Evolutionary conservation across 2,888 invertebrate species (phyloP).

Genomic region (Linyphia triangularis): DNA sequence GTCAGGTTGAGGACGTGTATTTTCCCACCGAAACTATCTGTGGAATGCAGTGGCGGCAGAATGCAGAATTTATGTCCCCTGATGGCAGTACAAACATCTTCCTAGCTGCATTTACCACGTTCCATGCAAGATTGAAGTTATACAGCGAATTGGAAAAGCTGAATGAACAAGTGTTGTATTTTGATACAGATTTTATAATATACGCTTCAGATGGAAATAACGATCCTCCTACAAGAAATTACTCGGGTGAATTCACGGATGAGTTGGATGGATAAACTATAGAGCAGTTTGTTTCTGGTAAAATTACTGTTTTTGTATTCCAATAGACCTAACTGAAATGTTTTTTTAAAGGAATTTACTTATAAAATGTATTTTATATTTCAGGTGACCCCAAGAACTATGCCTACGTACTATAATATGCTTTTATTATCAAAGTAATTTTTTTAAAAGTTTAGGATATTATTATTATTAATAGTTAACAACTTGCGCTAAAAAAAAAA

Average conservation of each 20-base stretch:
- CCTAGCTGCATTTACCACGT: constrained; percentile 38
- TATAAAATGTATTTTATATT: too few species aligned
- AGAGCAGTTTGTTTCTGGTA: constrained; percentile 4
- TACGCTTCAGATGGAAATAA: constrained; percentile 1
- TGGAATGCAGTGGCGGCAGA: not conserved
- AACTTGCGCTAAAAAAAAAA: too few species aligned
- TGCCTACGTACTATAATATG: too few species aligned
- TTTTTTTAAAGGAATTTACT: too few species aligned
- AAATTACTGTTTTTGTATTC: too few species aligned
- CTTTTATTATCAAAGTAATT: too few species aligned
- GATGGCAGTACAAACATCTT: constrained; percentile 29
- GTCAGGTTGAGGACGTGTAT: constrained; percentile 17
- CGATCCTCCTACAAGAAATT: constrained; percentile 28
- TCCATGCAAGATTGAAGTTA: not conserved
- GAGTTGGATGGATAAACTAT: constrained; percentile 23
- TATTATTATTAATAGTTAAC: too few species aligned
- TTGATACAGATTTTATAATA: constrained; percentile 24
- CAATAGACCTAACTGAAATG: too few species aligned
- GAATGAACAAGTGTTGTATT: not conserved
- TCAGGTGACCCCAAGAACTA: constrained; percentile 57
- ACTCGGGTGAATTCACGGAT: constrained; percentile 21
- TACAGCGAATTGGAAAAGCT: constrained; percentile 21
- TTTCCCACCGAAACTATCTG: not conserved
- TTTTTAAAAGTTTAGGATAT: too few species aligned
- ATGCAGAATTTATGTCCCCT: not conserved